Percentiles rank a stretch among this genome's conserved stretches.
Conservation (phyloP, 2,888 invertebrate genomes). For the Apoda limacodes region DNA sequence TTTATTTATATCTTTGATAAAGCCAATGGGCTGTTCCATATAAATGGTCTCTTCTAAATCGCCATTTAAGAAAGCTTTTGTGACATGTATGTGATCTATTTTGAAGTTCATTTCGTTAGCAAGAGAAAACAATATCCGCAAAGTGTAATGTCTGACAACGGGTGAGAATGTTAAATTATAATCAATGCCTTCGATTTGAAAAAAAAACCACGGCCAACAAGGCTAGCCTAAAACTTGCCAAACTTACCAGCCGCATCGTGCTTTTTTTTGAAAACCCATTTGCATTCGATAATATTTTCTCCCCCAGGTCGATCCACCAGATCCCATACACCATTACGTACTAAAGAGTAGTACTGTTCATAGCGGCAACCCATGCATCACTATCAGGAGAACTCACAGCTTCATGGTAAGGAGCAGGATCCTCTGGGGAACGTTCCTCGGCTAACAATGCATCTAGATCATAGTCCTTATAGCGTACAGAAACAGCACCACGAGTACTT, state of each 20-base stretch:
- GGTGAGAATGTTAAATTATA: constrained; percentile 10
- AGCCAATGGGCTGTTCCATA: constrained; percentile 7
- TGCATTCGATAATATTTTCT: constrained; percentile 2
- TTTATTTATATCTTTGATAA: constrained; percentile 2
- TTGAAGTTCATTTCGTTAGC: constrained; percentile 16
- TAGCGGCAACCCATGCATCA: constrained; percentile 1
- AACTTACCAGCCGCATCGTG: not conserved
- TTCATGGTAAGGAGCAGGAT: not conserved
- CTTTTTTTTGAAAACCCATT: not conserved
- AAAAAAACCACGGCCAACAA: constrained; percentile 12
- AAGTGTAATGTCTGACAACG: constrained; percentile 9
- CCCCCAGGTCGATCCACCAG: not conserved
- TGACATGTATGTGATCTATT: constrained; percentile 20
- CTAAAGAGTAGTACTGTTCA: constrained; percentile 2
- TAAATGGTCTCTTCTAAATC: constrained; percentile 4
- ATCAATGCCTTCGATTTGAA: constrained; percentile 7
- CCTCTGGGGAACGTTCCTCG: not conserved
- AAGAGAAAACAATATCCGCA: constrained; percentile 16
- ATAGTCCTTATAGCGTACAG: not conserved
- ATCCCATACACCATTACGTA: constrained; percentile 2
- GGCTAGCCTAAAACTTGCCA: constrained; percentile 9
- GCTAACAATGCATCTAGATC: not conserved
- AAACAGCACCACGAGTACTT: not conserved
- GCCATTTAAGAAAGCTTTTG: constrained; percentile 8
- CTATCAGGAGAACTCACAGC: not conserved